phyloP scores from a whole-genome alignment of 30 jellyfish, hydroid and myxozoan genomes.

The Morbakka virulenta region DNA sequence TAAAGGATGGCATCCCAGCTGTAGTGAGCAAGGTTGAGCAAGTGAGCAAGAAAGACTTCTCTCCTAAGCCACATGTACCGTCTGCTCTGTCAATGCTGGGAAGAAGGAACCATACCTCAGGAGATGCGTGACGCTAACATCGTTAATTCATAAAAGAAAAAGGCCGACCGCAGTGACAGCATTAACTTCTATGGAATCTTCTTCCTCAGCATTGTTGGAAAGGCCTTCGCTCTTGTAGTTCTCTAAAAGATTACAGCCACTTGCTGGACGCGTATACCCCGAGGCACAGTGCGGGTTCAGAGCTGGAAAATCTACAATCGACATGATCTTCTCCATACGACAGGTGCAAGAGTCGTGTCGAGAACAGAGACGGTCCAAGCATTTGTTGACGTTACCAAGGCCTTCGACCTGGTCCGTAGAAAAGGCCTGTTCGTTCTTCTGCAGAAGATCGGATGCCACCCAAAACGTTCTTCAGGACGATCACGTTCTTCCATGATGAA shows the following conservation, averaged over 20 bases:
- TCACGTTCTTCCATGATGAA: constrained; percentile 9
- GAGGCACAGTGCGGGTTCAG: constrained; percentile 45
- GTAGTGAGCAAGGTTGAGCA: background rate
- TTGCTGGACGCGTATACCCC: constrained; percentile 10
- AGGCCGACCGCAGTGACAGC: constrained; percentile 10
- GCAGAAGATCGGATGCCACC: background rate
- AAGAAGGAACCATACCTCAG: constrained; percentile 4
- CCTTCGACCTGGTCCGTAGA: constrained; percentile 1
- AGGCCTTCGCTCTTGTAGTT: background rate
- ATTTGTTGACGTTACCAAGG: constrained; percentile 24
- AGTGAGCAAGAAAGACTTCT: background rate
- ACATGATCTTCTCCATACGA: constrained; percentile 13
- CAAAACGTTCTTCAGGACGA: constrained; percentile 7
- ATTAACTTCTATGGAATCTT: constrained; percentile 9
- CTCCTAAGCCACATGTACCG: background rate
- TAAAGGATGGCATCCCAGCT: background rate
- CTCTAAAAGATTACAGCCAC: background rate
- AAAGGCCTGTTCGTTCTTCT: background rate
- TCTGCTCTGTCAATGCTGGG: background rate
- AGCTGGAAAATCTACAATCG: background rate
- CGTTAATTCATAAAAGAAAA: background rate
- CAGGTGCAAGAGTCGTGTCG: constrained; percentile 35
- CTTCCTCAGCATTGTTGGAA: constrained; percentile 10
- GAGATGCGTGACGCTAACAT: constrained; percentile 11
- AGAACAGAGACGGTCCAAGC: background rate